A percentile compares a stretch with the other conserved stretches of the same genome.
phyloP scores from a whole-genome alignment of 2,888 invertebrate genomes.

The Syritta pipiens region DNA sequence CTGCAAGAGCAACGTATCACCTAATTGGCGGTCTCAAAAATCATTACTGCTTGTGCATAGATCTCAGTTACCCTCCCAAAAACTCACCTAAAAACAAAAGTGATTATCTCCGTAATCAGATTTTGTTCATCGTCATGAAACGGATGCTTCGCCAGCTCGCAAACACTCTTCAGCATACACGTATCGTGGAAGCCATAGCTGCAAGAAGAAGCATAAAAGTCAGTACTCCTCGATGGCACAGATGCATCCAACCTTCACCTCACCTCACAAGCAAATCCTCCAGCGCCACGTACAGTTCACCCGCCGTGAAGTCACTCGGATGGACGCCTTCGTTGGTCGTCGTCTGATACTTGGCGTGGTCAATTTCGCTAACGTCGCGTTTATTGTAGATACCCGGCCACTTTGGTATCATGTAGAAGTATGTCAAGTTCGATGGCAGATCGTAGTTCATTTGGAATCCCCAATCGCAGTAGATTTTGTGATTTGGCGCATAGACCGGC shows the following conservation, averaged over 20 bases:
- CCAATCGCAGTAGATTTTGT: conserved; percentile 77
- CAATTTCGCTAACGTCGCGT: conserved; percentile 46
- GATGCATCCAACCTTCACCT: conserved; percentile 26
- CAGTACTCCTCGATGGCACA: too few species aligned
- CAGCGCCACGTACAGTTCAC: conserved; percentile 76
- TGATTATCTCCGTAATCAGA: conserved; percentile 84
- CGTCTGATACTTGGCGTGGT: conserved; percentile 42
- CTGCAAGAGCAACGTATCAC: too few species aligned
- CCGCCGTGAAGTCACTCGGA: conserved; percentile 77
- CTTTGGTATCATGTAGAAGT: conserved; percentile 77
- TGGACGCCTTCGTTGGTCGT: conserved; percentile 66
- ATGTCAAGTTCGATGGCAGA: conserved; percentile 73
- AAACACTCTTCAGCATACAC: conserved; percentile 85
- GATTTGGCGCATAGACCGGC: conserved; percentile 75
- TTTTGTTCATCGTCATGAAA: conserved; percentile 80
- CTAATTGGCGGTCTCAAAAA: too few species aligned
- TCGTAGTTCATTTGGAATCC: conserved; percentile 78
- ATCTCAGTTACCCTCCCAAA: background rate
- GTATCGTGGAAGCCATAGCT: conserved; percentile 84
- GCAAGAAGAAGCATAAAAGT: conserved; percentile 71
- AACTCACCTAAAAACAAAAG: conserved; percentile 85
- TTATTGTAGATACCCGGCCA: conserved; percentile 74
- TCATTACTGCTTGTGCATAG: too few species aligned
- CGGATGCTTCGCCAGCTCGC: conserved; percentile 84
- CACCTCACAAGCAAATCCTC: conserved; percentile 74